Evolutionary conservation across 2,888 invertebrate genomes (phyloP), one percentile per base, ranked within the genome.

Genomic region (Apamea monoglypha): DNA sequence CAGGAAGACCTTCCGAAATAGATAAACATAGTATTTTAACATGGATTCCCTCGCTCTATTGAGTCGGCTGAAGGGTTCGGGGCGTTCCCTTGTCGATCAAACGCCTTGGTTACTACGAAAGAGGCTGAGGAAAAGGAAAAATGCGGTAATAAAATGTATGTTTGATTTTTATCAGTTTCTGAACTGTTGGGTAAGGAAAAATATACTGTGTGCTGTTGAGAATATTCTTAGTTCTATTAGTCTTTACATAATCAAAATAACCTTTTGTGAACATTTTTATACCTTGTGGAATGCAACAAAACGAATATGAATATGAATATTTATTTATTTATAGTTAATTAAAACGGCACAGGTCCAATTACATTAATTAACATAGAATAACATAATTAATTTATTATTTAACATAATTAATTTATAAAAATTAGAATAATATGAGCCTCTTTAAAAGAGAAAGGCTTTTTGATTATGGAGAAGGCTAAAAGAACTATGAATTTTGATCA

Each of bases 41-140:
- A 73, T 59, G 74, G 68, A 85, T 76, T 82, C 76, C 29, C 32
- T 70, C 76, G 85, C 86, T 75, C 88, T 76, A 86, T 86, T 82
- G 77, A 81, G 66, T 75, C 75, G 75, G 59, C 29, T 88, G 77
- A 86, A 81, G 86, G 86, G 82, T 66, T 77, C 21, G 36, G 72
- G 74, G 63, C 76, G 88, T 75, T 75, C 56, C 74, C 72, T 68
- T 82, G 88, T 86, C 88, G 50, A 88, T 88, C 88, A 88, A 85
- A 86, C 72, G 82, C 66, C 36, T 72, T 64, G 68, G 50, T 74
- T 71, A 86, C 88, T 56, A 74, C 29, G 44, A 14, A 66, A 78
- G 78, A 68, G 67, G 75, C 29, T 40, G 50, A 16, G 70, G n/a
- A 74, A 81, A 61, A 18, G 29, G 66, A 36, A 81, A 75, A 76